Evolutionary conservation across 2,888 invertebrate species (phyloP), one percentile per base, ranked within the genome.

Genomic region (Melolontha melolontha): DNA sequence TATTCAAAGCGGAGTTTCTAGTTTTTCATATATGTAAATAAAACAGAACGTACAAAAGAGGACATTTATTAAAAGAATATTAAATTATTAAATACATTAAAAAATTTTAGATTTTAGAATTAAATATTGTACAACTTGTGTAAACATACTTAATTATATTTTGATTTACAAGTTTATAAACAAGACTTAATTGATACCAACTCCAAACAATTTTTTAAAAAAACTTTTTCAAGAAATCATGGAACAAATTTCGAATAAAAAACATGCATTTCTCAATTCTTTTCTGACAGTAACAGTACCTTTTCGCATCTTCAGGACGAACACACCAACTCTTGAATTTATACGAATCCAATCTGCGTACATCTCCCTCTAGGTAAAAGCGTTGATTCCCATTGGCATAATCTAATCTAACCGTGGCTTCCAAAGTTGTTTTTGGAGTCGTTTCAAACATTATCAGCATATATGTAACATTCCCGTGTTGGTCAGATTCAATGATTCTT

Each of bases 311-410:
- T n/a, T 81, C 77, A 10, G 34, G 10, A 29, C 41, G 12, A 50
- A 87, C 83, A 76, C 89, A 89, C n/a, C 79, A 77, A 68, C 87
- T 86, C 75, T 87, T 86, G 1, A 80, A 77, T 34, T 74, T 78
- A 73, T 88, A 89, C 27, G 75, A 78, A 74, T 89, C 87, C 11
- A 89, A 78, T 40, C 89, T 84, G 79, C 90, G 91, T 6, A 92
- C 84, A 42, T 87, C 85, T 10, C 89, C 90, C 7, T 88, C 82
- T 2, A 90, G 75, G 70, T 83, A 77, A 67, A 87, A 85, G n/a
- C 12, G 42, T 27, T 4, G 4, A 1, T 44, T 34, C 10, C 7
- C n/a, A 22, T 27, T 52, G 17, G 1, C 12, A n/a, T 52, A 29
- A n/a, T 52, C 52, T 16, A 64, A 27, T 42, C 44, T 41, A 12